These are phyloP conservation scores for Cyprinodon brontotheroides DNA, from an alignment of 2,113 vertebrate species.

Conservation along the genomic window DNA sequence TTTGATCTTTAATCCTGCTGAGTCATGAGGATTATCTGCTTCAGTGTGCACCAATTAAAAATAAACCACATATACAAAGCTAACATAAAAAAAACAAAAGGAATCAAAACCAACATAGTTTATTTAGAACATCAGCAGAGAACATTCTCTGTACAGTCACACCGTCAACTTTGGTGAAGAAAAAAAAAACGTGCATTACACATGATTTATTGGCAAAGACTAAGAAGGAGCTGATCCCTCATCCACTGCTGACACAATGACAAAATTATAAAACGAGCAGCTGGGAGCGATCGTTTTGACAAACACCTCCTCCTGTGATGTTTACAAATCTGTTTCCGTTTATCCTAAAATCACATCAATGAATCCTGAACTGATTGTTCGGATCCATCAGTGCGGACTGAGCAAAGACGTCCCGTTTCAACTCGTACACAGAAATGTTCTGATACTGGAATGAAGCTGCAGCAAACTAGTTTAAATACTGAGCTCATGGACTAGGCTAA, in stretches of 20 bases:
- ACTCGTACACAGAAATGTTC: background rate
- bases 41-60: background rate
- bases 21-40: background rate
- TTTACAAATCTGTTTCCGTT: background rate
- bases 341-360: constrained; percentile 26
- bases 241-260: constrained; percentile 38
- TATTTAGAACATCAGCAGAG: background rate
- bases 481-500: background rate
- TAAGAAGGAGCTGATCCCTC: constrained; percentile 25
- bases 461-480: background rate
- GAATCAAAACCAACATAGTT: background rate
- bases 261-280: constrained; percentile 38
- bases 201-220: constrained; percentile 62
- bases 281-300: background rate
- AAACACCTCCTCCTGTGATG: background rate
- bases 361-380: constrained; percentile 50
- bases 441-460: background rate
- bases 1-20: background rate
- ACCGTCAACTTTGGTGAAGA: background rate
- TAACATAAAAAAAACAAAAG: background rate
- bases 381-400: no score
- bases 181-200: constrained; percentile 27
- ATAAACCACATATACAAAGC: background rate
- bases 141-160: background rate
- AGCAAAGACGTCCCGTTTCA: constrained; percentile 12